phyloP scores from a whole-genome alignment of 2,797 vertebrate species.

The Cirrhinus molitorella region DNA sequence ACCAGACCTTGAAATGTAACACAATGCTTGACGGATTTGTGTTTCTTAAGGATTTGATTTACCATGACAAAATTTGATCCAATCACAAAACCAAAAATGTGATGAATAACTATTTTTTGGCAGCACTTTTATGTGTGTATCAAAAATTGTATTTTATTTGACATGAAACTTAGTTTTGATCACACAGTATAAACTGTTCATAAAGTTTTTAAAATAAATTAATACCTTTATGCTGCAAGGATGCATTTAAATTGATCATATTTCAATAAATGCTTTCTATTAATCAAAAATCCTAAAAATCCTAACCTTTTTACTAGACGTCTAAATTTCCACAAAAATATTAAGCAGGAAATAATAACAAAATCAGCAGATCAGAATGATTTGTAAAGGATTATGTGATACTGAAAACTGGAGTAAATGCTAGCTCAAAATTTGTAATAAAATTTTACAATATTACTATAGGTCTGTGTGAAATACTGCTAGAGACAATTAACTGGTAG shows the following conservation, averaged over 20 bases:
- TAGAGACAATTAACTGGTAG: too few species aligned
- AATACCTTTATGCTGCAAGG: not conserved
- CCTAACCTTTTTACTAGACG: not conserved
- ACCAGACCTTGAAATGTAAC: not conserved
- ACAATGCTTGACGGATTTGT: not conserved
- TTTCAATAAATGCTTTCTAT: not conserved
- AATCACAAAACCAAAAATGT: not conserved
- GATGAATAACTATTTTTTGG: not conserved
- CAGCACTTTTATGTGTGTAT: not conserved
- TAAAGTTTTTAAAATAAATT: not conserved
- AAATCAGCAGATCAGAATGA: not conserved
- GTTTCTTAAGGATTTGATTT: not conserved
- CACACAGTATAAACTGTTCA: not conserved
- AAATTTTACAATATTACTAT: not conserved
- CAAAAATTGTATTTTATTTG: not conserved
- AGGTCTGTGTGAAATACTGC: too few species aligned
- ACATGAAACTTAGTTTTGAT: not conserved
- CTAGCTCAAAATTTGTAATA: not conserved
- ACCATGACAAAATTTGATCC: not conserved
- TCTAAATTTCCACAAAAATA: not conserved
- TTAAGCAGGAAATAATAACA: not conserved
- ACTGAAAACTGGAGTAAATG: not conserved
- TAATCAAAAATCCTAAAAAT: not conserved
- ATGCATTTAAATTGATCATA: not conserved
- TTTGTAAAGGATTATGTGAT: not conserved